A percentile compares a stretch with the other conserved stretches of the same genome.
These are phyloP conservation scores for Barbus barbus DNA, from an alignment of 2,113 vertebrate species.

Conservation along the genomic window DNA sequence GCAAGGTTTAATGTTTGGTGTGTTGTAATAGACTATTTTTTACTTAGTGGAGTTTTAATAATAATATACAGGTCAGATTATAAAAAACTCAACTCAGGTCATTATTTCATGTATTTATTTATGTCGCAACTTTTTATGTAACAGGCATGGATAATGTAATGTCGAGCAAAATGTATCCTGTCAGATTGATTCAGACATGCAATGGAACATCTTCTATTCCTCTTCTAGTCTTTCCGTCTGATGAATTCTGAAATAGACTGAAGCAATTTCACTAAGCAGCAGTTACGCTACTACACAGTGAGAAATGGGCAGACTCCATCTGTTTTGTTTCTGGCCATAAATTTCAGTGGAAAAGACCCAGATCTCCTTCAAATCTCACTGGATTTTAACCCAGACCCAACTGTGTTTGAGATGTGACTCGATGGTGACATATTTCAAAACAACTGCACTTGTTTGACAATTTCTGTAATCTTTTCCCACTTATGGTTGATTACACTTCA, in stretches of 20 bases:
- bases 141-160: background rate
- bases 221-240: background rate
- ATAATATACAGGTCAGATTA: background rate
- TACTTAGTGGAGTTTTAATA: background rate
- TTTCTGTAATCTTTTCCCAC: slow-evolving; percentile 30
- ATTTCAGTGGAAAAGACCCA: slow-evolving; percentile 35
- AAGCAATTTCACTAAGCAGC: background rate
- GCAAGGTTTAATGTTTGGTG: background rate
- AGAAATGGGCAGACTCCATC: slow-evolving; percentile 9
- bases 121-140: background rate
- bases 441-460: slow-evolving; percentile 46
- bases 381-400: slow-evolving; percentile 31
- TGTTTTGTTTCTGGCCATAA: slow-evolving; percentile 40
- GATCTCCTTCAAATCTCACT: slow-evolving; percentile 37
- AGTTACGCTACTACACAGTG: background rate
- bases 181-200: background rate
- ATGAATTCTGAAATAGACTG: background rate
- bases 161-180: background rate
- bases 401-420: slow-evolving; percentile 39
- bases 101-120: background rate
- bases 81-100: background rate
- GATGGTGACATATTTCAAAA: slow-evolving; percentile 45
- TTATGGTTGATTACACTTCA: slow-evolving; percentile 41
- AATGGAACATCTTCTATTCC: background rate
- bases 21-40: background rate